phyloP scores from a whole-genome alignment of 2,888 invertebrate species.

The Strigamia maritima region DNA sequence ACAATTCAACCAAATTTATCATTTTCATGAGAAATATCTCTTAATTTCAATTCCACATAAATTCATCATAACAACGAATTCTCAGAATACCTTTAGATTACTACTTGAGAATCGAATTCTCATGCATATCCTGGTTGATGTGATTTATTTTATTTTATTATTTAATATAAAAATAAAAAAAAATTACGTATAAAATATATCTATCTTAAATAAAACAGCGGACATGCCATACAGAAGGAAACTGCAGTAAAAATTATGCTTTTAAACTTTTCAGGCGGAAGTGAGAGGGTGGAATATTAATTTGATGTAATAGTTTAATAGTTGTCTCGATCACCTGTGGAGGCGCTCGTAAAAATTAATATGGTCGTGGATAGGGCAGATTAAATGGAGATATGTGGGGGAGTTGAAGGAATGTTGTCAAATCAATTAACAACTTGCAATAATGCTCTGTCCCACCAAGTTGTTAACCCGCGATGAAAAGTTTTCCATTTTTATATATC shows the following conservation, averaged over 20 bases:
- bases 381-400: neutral
- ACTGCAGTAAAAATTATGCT: neutral
- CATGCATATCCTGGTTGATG: slow-evolving; percentile 4
- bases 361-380: neutral
- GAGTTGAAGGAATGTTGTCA: slow-evolving; percentile 5
- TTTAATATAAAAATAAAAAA: neutral
- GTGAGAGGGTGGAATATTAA: slow-evolving; percentile 15
- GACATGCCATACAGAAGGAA: slow-evolving; percentile 15
- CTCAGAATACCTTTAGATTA: neutral
- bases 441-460: neutral
- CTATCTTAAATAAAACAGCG: neutral
- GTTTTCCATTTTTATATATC: neutral
- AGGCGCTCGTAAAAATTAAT: slow-evolving; percentile 27
- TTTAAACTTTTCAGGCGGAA: neutral
- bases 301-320: slow-evolving; percentile 10
- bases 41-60: neutral
- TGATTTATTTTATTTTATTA: neutral
- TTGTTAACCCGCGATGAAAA: neutral
- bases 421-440: neutral
- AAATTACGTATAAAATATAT: neutral
- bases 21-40: neutral
- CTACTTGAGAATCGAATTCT: neutral
- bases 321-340: slow-evolving; percentile 20
- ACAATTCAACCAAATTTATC: neutral
- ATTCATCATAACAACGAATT: neutral